Evolutionary conservation across 2,113 vertebrate species (phyloP).

Genomic region (Apaloderma vittatum): DNA sequence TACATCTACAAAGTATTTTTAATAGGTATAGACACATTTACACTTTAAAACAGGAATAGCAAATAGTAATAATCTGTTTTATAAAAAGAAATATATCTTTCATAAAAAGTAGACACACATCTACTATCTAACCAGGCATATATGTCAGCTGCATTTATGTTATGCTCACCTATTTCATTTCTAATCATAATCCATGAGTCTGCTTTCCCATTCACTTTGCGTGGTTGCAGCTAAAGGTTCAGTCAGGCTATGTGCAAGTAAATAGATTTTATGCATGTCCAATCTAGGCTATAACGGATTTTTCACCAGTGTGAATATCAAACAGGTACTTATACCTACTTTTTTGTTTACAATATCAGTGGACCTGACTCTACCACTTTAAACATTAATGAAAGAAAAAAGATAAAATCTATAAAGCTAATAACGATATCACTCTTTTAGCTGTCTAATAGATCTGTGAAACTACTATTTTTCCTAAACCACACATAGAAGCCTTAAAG

Average conservation of each 20-base stretch:
- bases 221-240: not conserved
- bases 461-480: not conserved
- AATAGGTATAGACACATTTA: not conserved
- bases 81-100: not conserved
- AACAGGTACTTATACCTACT: not conserved
- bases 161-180: not conserved
- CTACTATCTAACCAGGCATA: not conserved
- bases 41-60: not conserved
- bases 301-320: not conserved
- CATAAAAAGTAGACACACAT: not conserved
- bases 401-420: not conserved
- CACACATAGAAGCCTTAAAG: not conserved
- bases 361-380: not conserved
- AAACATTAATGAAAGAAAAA: not conserved
- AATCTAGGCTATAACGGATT: not conserved
- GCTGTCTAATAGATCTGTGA: not conserved
- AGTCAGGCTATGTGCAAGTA: not conserved
- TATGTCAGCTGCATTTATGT: not conserved
- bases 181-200: not conserved
- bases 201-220: not conserved
- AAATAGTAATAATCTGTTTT: not conserved
- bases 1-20: not conserved
- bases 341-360: not conserved
- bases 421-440: not conserved
- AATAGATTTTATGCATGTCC: not conserved